Percentiles rank a stretch among this genome's conserved stretches.
phyloP scores from a whole-genome alignment of 2,797 vertebrate species.

The Lutjanus argentimaculatus region DNA sequence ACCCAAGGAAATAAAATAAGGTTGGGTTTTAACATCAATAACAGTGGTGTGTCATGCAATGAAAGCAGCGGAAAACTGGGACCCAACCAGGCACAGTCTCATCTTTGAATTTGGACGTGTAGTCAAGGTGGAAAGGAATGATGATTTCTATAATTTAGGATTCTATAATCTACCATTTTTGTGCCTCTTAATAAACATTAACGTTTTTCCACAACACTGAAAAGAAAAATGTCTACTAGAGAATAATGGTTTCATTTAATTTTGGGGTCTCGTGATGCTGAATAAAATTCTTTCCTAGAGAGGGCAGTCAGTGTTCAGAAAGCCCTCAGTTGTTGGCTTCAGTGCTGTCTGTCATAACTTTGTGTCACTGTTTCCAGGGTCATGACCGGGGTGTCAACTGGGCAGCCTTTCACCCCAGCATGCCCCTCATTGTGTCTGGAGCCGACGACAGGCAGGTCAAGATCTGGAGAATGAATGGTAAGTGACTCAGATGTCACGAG shows the following conservation, averaged over 20 bases:
- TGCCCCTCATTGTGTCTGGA: conserved; percentile 98
- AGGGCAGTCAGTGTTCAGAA: background rate
- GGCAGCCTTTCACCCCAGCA: conserved; percentile 97
- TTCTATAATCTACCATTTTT: background rate
- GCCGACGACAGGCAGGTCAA: conserved; percentile 98
- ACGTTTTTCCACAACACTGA: background rate
- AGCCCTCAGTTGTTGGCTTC: background rate
- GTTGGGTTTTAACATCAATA: conserved; percentile 6
- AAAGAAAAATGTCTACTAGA: background rate
- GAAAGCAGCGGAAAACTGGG: background rate
- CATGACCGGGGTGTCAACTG: conserved; percentile 98
- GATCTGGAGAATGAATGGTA: conserved; percentile 97
- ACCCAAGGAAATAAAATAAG: conserved; percentile 14
- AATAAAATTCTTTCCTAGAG: background rate
- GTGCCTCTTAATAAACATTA: background rate
- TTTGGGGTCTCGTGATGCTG: background rate
- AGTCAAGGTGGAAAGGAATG: background rate
- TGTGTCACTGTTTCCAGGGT: conserved; percentile 83
- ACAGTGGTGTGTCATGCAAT: background rate
- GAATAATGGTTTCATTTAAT: background rate
- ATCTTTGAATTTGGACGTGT: background rate
- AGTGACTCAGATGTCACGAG: conserved; percentile 10
- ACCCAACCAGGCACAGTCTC: background rate
- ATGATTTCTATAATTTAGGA: background rate
- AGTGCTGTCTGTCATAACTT: background rate